phyloP scores from a whole-genome alignment of 2,888 invertebrate species.

The Leptothorax acervorum region DNA sequence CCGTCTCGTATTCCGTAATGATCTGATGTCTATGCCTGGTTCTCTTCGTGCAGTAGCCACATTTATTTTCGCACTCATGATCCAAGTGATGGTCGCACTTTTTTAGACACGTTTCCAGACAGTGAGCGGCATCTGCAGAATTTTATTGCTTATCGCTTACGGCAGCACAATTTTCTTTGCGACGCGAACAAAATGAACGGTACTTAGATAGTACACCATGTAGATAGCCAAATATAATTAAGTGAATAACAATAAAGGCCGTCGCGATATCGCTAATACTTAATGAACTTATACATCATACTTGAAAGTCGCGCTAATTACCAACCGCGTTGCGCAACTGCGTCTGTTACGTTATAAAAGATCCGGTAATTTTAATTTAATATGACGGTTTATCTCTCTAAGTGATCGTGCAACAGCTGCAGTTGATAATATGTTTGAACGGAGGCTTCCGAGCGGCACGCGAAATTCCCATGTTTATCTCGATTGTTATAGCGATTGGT shows the following conservation, averaged over 20 bases:
- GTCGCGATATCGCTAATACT: neutral
- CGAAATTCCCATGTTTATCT: slow-evolving; percentile 30
- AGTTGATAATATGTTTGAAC: slow-evolving; percentile 32
- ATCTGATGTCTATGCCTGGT: slow-evolving; percentile 77
- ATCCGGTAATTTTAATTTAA: slow-evolving; percentile 44
- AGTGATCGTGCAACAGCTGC: slow-evolving; percentile 30
- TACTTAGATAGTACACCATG: neutral
- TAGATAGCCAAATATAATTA: neutral
- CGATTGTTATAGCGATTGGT: slow-evolving; percentile 20
- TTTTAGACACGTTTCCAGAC: slow-evolving; percentile 59
- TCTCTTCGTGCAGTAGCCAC: slow-evolving; percentile 75
- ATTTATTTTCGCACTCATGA: slow-evolving; percentile 76
- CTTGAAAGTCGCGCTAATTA: slow-evolving; percentile 17
- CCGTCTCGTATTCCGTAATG: slow-evolving; percentile 78
- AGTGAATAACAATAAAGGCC: neutral
- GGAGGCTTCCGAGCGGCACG: slow-evolving; percentile 7
- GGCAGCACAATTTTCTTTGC: neutral
- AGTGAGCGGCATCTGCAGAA: slow-evolving; percentile 36
- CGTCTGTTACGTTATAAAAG: slow-evolving; percentile 16
- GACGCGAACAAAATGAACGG: neutral
- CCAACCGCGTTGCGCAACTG: slow-evolving; percentile 20
- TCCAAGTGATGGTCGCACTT: slow-evolving; percentile 44
- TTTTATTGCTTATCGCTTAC: slow-evolving; percentile 1
- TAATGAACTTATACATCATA: neutral
- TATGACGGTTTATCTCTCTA: neutral